Base-by-base conservation (phyloP, 1,140 invertebrate genomes). In the Papilio xuthus region DNA sequence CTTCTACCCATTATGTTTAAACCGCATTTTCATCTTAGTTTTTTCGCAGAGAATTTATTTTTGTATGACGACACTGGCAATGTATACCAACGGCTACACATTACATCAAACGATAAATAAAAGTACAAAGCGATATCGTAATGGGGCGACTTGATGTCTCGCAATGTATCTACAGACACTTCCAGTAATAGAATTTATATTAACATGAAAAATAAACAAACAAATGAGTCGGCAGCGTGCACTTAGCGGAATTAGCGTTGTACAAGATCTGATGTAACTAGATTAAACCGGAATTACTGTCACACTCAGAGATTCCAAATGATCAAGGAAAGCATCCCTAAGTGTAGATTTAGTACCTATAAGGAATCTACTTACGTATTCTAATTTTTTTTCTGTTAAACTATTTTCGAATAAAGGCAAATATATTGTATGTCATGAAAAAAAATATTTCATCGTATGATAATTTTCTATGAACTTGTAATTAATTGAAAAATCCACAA, bases 191-290 rank as follows among this genome's bases (percentile, higher is more conserved):
- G 20, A 60, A 60, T 60, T 60, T 23, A 26, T 67, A 67, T 67
- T 67, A 26, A 67, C 26, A 67, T 28, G 1, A 67, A 15, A 67
- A 15, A 67, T 15, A 67, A 63, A 32, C 6, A 37, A n/a, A 67
- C 12, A 67, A 67, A 67, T 67, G 26, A 67, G 10, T 7, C 60
- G 60, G 26, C 32, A 67, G 13, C 26, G 60, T 18, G 60, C 60
- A 67, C 60, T 67, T 67, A 67, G 60, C 23, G 60, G 60, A 67
- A 67, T 67, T 67, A 67, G 26, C 23, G 26, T 15, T 26, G 26
- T 67, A 67, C 23, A 28, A 67, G 26, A 63, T 63, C 26, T 28
- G 12, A 0, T 63, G 26, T 32, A 67, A 67, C 60, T 6, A 67
- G 60, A 67, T 67, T 67, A 67, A 67, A 67, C 26, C 32, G 6